phyloP scores from a whole-genome alignment of 1,140 invertebrate species.

The Apis cerana region DNA sequence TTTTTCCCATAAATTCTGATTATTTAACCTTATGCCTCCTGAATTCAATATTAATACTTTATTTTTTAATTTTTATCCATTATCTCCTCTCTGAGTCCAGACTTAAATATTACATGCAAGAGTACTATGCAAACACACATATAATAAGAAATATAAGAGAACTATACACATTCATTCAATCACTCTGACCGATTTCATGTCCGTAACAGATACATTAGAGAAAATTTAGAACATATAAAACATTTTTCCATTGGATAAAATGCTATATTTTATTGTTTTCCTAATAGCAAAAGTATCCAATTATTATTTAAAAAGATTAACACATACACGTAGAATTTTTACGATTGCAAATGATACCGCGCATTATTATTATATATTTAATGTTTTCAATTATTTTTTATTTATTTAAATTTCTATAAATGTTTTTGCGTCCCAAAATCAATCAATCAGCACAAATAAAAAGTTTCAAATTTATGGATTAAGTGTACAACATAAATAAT shows the following conservation, averaged over 20 bases:
- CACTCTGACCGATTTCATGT: slow-evolving; percentile 31
- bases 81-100: slow-evolving; percentile 78
- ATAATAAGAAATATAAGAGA: slow-evolving; percentile 14
- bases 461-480: not conserved
- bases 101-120: slow-evolving; percentile 76
- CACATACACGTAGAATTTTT: not conserved
- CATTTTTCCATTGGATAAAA: not conserved
- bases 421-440: slow-evolving; percentile 39
- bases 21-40: slow-evolving; percentile 31
- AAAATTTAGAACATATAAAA: not conserved
- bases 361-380: not conserved
- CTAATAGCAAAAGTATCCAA: not conserved
- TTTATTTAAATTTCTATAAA: not conserved
- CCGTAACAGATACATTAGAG: not conserved
- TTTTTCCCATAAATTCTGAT: slow-evolving; percentile 20
- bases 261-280: not conserved
- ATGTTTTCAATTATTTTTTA: not conserved
- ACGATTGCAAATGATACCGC: not conserved
- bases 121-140: slow-evolving; percentile 60
- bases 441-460: not conserved
- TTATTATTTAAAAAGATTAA: not conserved
- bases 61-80: slow-evolving; percentile 14
- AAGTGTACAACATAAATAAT: not conserved
- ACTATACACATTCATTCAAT: slow-evolving; percentile 46
- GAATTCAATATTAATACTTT: slow-evolving; percentile 35